Percentiles rank a stretch among this genome's conserved stretches.
Conservation (phyloP, 2,888 invertebrate genomes). For the Amaurobius ferox region DNA sequence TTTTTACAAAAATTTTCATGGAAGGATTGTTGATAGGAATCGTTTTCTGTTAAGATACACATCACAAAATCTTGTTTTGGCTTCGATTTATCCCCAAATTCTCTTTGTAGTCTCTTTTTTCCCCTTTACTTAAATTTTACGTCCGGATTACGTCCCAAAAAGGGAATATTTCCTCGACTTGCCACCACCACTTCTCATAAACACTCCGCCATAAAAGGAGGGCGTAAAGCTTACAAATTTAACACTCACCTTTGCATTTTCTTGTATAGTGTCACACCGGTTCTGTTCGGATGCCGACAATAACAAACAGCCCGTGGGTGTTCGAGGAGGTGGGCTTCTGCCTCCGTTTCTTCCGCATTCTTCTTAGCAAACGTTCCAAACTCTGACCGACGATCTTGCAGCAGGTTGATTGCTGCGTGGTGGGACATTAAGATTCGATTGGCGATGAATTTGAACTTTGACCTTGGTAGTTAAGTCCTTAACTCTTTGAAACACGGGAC, state of each 20-base stretch:
- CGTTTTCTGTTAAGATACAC: too few species aligned
- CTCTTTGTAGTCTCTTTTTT: too few species aligned
- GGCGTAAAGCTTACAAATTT: not conserved
- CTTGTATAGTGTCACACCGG: not conserved
- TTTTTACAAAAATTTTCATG: too few species aligned
- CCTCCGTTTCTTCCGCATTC: conserved; percentile 14
- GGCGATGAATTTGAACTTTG: not conserved
- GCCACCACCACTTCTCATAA: too few species aligned
- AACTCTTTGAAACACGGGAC: not conserved
- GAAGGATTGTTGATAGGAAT: too few species aligned
- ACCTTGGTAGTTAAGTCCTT: not conserved
- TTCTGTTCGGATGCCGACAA: not conserved
- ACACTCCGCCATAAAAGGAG: not conserved
- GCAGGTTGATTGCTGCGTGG: not conserved
- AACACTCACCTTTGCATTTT: not conserved
- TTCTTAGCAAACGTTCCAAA: not conserved
- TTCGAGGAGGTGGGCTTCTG: conserved; percentile 4
- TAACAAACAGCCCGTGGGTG: conserved; percentile 16
- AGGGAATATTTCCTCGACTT: too few species aligned
- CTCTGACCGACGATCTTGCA: conserved; percentile 4
- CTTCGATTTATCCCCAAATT: too few species aligned
- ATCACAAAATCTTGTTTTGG: too few species aligned
- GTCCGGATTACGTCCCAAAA: too few species aligned
- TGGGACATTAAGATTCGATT: not conserved
- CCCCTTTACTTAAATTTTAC: too few species aligned